Base-by-base conservation (phyloP, 2,888 invertebrate genomes). In the Pollenia labialis region DNA sequence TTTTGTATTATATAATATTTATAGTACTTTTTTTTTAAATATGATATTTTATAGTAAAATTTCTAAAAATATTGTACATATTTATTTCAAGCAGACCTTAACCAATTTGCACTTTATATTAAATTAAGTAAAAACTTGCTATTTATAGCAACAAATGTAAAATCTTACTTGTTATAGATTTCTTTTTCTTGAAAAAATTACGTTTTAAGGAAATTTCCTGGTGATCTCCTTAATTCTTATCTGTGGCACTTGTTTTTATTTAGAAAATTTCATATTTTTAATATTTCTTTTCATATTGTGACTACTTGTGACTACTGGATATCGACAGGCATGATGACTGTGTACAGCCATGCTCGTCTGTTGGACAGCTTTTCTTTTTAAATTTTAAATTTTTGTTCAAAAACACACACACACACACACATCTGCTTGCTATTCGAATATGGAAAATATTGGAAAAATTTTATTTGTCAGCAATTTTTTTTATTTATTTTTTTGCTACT, bases 391-490 rank as follows among this genome's bases (percentile, higher is more conserved):
- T 52, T 81, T 11, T 68, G 48, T 50, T 18, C 10, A 52, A 71
- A 62, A 32, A 52, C 44, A 75, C 75, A 81, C 44, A 75, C 81
- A 62, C 44, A 52, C 44, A 75, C 75, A 81, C 44, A 75, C 81
- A 81, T 68, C 50, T 81, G 66, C 52, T 81, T 79, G 18, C 6
- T 60, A 68, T 79, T 56, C 58, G 68, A 50, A 50, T 68, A 69
- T 69, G 48, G 40, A 58, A 69, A 69, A 76, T 75, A 62, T 75
- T 62, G 18, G 14, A 42, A 62, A 62, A 75, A 42, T 50, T 50
- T 60, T 71, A 44, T 58, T 52, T 82, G 68, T 75, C 69, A 75
- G 69, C 69, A 75, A 40, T 75, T 69, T 74, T 18, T 48, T 77
- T 12, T 58, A 44, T 52, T 9, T 58, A 11, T 14, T 32, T 18